Conservation (phyloP, 2,113 vertebrate species). For the Caretta caretta region DNA sequence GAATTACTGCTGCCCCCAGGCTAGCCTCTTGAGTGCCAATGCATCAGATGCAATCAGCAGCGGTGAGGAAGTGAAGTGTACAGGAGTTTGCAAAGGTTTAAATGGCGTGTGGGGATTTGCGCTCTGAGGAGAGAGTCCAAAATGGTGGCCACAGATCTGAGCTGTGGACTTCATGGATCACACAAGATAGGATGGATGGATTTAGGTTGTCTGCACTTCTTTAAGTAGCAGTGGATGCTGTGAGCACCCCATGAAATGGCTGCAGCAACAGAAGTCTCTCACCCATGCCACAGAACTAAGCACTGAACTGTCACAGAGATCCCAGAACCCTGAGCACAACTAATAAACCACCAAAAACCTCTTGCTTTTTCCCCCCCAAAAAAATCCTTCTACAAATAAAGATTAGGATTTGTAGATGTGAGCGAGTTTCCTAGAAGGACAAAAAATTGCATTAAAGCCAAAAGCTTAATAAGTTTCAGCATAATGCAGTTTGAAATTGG, state of each 20-base stretch:
- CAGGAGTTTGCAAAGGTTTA: conserved; percentile 9
- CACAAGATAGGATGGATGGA: conserved; percentile 27
- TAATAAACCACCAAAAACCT: conserved; percentile 45
- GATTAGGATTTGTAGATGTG: neutral
- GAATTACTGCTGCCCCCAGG: neutral
- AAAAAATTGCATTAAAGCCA: neutral
- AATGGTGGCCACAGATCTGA: conserved; percentile 45
- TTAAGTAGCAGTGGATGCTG: conserved; percentile 26
- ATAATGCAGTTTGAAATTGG: neutral
- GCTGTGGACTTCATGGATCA: conserved; percentile 49
- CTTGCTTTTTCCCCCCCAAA: conserved; percentile 3
- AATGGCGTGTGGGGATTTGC: conserved; percentile 41
- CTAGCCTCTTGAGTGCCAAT: too few species aligned
- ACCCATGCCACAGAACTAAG: conserved; percentile 35
- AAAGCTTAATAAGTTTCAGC: neutral
- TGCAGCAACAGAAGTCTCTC: conserved; percentile 8
- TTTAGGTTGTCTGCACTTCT: neutral
- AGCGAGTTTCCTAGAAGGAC: neutral
- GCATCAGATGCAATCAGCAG: too few species aligned
- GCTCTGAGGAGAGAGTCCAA: conserved; percentile 45
- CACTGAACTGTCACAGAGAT: neutral
- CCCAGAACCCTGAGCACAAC: conserved; percentile 61
- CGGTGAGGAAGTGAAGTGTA: too few species aligned
- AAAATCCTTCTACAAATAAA: conserved; percentile 49
- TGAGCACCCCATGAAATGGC: conserved; percentile 25